Evolutionary conservation across 2,888 invertebrate genomes (phyloP), one percentile per base, ranked within the genome.

Genomic region (Auanema freiburgensis): DNA sequence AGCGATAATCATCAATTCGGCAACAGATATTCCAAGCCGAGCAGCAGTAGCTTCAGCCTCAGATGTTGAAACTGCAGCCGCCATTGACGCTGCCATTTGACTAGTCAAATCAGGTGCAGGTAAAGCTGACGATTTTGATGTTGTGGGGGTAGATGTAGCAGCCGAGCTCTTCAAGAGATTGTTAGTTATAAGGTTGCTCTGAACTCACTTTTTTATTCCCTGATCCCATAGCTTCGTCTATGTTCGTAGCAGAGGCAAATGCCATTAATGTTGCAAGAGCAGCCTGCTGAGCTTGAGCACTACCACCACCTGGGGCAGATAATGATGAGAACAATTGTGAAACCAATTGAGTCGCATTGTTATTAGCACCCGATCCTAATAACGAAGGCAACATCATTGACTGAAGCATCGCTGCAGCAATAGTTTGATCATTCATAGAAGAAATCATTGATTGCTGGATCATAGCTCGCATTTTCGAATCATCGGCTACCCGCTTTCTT

Each of bases 361-460:
- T 51, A 50, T 58, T 52, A 5, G 57, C 55, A 4, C n/a, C 41
- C 23, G 56, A 57, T 43, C 67, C 51, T 57, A 70, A 49, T 21
- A 57, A 63, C 11, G 67, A 66, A 58, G 66, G 56, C 33, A 72
- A 21, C 44, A 72, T 52, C 18, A 63, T 33, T 2, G 50, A 24
- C 51, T 66, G 64, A 4, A 69, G 11, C 62, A 74, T 59, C 5
- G 58, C 64, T 3, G 63, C 56, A 1, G 68, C 63, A n/a, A 63
- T 33, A 14, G 61, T 55, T 40, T 63, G 58, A 23, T 57, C 46
- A n/a, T 50, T 50, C 58, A 63, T 58, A 25, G 25, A 42, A 40
- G 56, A 57, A 58, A 81, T 55, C 57, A 79, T 54, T n/a, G 72
- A 56, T 57, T 81, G 81, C 43, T 81, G 81, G 70, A 80, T 72